Base-by-base conservation (phyloP, 2,113 vertebrate genomes). In the Carassius auratus region DNA sequence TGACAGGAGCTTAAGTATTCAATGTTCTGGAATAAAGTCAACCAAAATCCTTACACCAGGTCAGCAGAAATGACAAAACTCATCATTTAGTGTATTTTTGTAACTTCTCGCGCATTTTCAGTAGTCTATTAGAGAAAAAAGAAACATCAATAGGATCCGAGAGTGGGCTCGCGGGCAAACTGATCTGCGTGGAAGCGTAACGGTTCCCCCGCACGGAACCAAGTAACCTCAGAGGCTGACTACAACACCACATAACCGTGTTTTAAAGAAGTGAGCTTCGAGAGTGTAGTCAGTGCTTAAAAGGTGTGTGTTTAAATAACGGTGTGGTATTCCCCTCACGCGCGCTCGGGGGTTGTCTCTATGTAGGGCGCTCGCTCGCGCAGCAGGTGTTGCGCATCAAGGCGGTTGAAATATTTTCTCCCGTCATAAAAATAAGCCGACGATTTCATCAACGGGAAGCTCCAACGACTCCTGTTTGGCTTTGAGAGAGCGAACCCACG, bases 1-100 rank as follows among this genome's bases (percentile, higher is more conserved):
- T 71, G 66, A 59, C 90, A 93, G 91, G 92, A 87, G 92, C 88
- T 92, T 94, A 94, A 93, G 93, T 94, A 91, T 94, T 95, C 92
- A 92, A 93, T 95, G 94, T 92, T 95, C 97, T 98, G 91, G 52
- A 89, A 61, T 88, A 86, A 81, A 80, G 50, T 14, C 23, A 68
- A 33, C 75, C 30, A 50, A 36, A 84, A 45, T 83, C 57, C n/a
- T 62, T 42, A 68, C 4, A 26, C 17, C 6, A 45, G 57, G 57
- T 23, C 15, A 79, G 23, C 0, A 12, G 75, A 76, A 71, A 52
- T 50, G 17, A 33, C 36, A 42, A 30, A 82, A 92, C 89, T 91
- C 91, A 84, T 86, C 86, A 88, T 90, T 87, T 89, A 84, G 64
- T 19, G n/a, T 15, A 50, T 50, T 48, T 71, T 26, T n/a, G 30